These are phyloP conservation scores for Drosophila mojavensis DNA, from an alignment of 1,140 invertebrate genomes.

Conservation along the genomic window DNA sequence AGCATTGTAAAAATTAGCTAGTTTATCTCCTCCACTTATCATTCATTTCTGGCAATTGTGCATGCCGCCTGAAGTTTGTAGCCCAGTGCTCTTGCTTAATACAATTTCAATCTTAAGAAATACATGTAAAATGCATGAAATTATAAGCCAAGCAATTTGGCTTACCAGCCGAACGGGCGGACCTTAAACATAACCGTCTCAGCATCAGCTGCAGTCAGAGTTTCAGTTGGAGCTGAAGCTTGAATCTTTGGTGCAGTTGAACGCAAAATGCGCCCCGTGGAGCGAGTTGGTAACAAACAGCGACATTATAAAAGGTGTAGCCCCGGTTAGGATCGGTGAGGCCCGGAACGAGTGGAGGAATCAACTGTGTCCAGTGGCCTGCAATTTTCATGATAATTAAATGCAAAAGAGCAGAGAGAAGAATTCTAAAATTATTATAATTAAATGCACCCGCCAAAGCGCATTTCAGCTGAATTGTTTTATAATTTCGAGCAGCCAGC, in stretches of 20 bases:
- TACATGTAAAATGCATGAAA: conserved; percentile 64
- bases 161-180: conserved; percentile 27
- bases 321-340: conserved; percentile 10
- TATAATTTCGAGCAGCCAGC: conserved; percentile 65
- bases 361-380: conserved; percentile 50
- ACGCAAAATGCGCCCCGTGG: conserved; percentile 34
- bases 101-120: conserved; percentile 49
- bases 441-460: conserved; percentile 80
- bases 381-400: conserved; percentile 79
- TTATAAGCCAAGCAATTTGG: conserved; percentile 69
- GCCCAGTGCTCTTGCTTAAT: conserved; percentile 29
- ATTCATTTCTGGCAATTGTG: conserved; percentile 8
- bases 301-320: conserved; percentile 46
- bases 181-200: not conserved
- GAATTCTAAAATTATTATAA: conserved; percentile 75
- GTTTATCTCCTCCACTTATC: no score
- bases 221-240: not conserved
- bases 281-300: conserved; percentile 19
- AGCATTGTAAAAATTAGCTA: no score
- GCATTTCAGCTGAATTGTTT: conserved; percentile 79
- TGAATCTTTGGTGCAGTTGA: conserved; percentile 7
- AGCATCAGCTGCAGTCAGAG: not conserved
- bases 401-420: conserved; percentile 59
- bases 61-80: conserved; percentile 9
- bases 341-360: conserved; percentile 10